Evolutionary conservation across 2,888 invertebrate genomes (phyloP), one percentile per base, ranked within the genome.

Genomic region (Tyria jacobaeae): DNA sequence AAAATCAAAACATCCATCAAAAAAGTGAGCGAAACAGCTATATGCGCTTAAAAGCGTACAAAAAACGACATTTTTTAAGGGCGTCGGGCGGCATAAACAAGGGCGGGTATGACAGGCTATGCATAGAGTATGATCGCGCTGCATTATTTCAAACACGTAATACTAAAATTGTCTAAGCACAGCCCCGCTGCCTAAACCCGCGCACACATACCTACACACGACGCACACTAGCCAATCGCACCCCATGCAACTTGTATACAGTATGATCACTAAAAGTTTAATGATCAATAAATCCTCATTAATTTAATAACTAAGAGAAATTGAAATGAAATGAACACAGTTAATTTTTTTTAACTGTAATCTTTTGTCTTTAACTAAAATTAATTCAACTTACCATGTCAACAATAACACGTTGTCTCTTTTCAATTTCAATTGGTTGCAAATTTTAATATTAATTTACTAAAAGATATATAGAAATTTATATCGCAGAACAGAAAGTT

Each of bases 141-240:
- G 86, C 87, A 89, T 90, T 90, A 90, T 91, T 90, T 88, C 83
- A 85, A 84, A 85, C 81, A 83, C 87, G 88, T 89, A 86, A 90
- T 88, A 88, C 89, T 91, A 89, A 92, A 92, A 89, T 91, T 89
- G 90, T 92, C 92, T 92, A 91, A 92, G 89, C 90, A 89, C 87
- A 84, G 88, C 89, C 89, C 88, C 84, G 75, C 73, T 73, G 85
- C 85, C 89, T 87, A 89, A 88, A 88, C 83, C 80, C 72, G 79
- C 79, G 78, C 82, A 73, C 83, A 82, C 79, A 79, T 77, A n/a
- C n/a, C n/a, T n/a, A 58, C 60, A 77, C 78, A 63, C 76, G 53
- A 79, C 81, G 66, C 84, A 82, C 82, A 79, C 82, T 58, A 56
- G 50, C 68, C 60, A 72, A 67, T 62, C 75, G 82, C 88, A 85